Conservation (phyloP, 1,140 invertebrate genomes). For the Listronotus bonariensis region DNA sequence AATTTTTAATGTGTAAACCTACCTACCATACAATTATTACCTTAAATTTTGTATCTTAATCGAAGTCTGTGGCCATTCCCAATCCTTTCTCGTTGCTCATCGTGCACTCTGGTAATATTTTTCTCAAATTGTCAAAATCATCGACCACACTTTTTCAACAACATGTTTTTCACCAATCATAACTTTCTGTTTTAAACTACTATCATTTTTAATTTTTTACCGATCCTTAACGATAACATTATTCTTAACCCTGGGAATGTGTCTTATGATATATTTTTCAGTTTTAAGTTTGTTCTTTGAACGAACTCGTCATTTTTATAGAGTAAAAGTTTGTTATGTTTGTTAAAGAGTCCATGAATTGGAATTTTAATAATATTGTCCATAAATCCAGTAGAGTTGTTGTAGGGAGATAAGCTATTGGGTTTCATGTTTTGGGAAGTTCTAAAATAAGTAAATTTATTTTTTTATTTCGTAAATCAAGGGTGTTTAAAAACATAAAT, state of each 20-base stretch:
- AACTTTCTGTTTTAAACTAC: too few relatives aligned
- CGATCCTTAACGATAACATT: conserved; percentile 51
- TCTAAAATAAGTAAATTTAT: too few relatives aligned
- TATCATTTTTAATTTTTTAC: conserved; percentile 43
- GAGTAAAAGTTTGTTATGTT: neutral
- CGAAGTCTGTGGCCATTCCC: conserved; percentile 50
- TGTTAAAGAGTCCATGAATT: too few relatives aligned
- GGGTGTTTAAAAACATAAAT: too few relatives aligned
- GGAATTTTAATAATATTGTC: too few relatives aligned
- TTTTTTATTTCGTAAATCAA: too few relatives aligned
- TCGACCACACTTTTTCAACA: too few relatives aligned
- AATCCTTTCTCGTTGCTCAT: conserved; percentile 51
- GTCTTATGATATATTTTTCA: conserved; percentile 53
- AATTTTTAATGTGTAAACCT: too few relatives aligned
- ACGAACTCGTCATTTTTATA: conserved; percentile 31
- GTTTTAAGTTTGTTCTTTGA: conserved; percentile 41
- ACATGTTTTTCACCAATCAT: conserved; percentile 12
- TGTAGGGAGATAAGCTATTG: too few relatives aligned
- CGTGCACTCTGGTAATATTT: conserved; percentile 42
- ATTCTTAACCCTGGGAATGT: conserved; percentile 52
- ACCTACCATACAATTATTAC: too few relatives aligned
- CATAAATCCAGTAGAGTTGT: too few relatives aligned
- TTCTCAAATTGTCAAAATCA: conserved; percentile 18
- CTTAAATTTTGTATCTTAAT: conserved; percentile 55
- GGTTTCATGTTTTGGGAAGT: too few relatives aligned